Conservation (phyloP, 2,888 invertebrate species). For the Meta bourneti region DNA sequence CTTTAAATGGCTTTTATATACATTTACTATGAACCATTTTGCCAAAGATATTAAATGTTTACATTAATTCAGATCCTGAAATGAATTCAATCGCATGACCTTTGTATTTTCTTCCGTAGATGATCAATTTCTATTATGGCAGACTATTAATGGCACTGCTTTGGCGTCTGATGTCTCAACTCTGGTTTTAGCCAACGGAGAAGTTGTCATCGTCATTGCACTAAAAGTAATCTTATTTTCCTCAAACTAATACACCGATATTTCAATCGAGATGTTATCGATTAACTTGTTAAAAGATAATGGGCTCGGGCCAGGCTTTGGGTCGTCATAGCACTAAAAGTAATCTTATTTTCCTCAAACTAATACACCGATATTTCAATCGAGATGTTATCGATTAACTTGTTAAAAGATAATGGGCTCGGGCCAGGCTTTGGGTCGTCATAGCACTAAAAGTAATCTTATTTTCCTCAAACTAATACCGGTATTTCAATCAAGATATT, state of each 20-base stretch:
- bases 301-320: no score
- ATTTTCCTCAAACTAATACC: neutral
- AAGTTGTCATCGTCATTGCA: conserved; percentile 61
- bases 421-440: conserved; percentile 34
- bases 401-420: no score
- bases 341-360: neutral
- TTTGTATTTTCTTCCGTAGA: conserved; percentile 13
- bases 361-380: neutral
- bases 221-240: conserved; percentile 30
- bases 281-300: no score
- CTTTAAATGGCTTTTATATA: no score
- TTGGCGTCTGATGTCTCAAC: conserved; percentile 47
- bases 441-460: conserved; percentile 46
- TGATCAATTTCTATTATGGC: conserved; percentile 66
- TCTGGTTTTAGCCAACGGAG: conserved; percentile 40
- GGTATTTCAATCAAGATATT: no score
- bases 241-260: neutral
- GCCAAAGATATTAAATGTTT: no score
- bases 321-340: conserved; percentile 60
- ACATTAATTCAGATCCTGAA: no score
- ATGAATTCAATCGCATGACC: no score
- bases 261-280: no score
- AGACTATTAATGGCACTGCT: conserved; percentile 43
- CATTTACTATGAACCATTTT: no score
- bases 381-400: no score